Percentiles rank a stretch among this genome's conserved stretches.
Conservation (phyloP, 53 echinoderm and acorn worm species). For the Holothuria scabra region DNA sequence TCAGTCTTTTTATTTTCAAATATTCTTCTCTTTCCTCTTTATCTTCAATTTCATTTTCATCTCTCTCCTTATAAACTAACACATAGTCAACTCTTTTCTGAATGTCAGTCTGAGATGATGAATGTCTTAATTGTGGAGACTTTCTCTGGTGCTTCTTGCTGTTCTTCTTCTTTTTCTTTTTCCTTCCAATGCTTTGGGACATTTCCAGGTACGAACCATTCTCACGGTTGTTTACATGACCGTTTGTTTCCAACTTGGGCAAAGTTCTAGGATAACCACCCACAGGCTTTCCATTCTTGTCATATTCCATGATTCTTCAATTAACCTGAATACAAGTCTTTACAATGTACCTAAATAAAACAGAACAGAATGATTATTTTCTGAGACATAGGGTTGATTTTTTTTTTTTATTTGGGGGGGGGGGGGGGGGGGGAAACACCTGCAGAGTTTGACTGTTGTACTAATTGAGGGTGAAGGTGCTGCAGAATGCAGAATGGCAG, state of each 20-base stretch:
- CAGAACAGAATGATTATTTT: too few relatives aligned
- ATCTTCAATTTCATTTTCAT: constrained; percentile 53
- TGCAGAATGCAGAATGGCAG: too few relatives aligned
- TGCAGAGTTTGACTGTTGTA: too few relatives aligned
- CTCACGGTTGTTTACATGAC: constrained; percentile 13
- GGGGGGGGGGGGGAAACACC: too few relatives aligned
- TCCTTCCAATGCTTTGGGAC: constrained; percentile 40
- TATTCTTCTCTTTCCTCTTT: constrained; percentile 65
- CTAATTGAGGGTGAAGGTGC: too few relatives aligned
- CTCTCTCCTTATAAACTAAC: constrained; percentile 66
- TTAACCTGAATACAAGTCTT: too few relatives aligned
- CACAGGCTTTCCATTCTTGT: too few relatives aligned
- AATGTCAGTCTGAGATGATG: constrained; percentile 39
- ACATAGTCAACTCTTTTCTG: constrained; percentile 78
- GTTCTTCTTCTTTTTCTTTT: constrained; percentile 69
- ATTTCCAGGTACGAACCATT: constrained; percentile 35
- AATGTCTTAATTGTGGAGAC: constrained; percentile 18
- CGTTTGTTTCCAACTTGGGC: constrained; percentile 34
- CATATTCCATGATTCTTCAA: too few relatives aligned
- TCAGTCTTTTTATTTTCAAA: constrained; percentile 37
- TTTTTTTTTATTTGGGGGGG: too few relatives aligned
- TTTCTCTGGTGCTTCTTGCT: constrained; percentile 23
- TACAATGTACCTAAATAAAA: too few relatives aligned
- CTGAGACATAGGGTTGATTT: too few relatives aligned
- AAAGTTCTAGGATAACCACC: constrained; percentile 22